Evolutionary conservation across 1,140 invertebrate species (phyloP).

Genomic region (Luehdorfia chinensis): DNA sequence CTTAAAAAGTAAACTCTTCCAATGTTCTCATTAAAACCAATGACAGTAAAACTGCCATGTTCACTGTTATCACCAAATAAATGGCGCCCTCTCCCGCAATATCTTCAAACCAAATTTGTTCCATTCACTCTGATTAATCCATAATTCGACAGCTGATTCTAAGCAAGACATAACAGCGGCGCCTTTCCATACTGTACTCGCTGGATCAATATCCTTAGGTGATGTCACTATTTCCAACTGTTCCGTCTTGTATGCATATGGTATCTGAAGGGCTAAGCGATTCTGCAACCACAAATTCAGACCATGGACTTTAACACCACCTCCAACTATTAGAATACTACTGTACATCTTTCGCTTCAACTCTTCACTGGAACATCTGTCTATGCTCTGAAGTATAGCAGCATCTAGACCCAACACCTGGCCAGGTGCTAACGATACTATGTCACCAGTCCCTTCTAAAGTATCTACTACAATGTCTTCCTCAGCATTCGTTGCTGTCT

Average conservation of each 20-base stretch:
- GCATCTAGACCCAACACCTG: conserved; percentile 93
- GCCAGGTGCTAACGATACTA: conserved; percentile 83
- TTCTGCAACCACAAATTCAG: conserved; percentile 93
- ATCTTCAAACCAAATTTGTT: conserved; percentile 89
- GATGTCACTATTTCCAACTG: conserved; percentile 89
- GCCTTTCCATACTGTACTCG: conserved; percentile 95
- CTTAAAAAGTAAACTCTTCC: too few relatives aligned
- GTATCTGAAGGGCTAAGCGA: conserved; percentile 89
- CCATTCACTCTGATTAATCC: conserved; percentile 94
- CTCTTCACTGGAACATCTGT: conserved; percentile 92
- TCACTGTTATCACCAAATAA: conserved; percentile 73
- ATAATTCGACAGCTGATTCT: conserved; percentile 95
- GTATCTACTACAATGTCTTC: conserved; percentile 90
- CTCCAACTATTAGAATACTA: conserved; percentile 94
- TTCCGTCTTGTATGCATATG: conserved; percentile 86
- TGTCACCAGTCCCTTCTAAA: conserved; percentile 80
- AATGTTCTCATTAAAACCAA: too few relatives aligned
- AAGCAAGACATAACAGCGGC: conserved; percentile 94
- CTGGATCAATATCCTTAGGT: conserved; percentile 93
- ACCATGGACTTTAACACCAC: conserved; percentile 92
- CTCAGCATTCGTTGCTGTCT: conserved; percentile 76
- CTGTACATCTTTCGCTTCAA: conserved; percentile 96
- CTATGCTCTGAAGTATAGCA: conserved; percentile 94
- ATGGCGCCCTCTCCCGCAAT: conserved; percentile 90
- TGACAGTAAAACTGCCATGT: too few relatives aligned